Percentiles rank a stretch among this genome's conserved stretches.
These are phyloP conservation scores for Melieria picta DNA, from an alignment of 2,888 invertebrate species.

Conservation along the genomic window DNA sequence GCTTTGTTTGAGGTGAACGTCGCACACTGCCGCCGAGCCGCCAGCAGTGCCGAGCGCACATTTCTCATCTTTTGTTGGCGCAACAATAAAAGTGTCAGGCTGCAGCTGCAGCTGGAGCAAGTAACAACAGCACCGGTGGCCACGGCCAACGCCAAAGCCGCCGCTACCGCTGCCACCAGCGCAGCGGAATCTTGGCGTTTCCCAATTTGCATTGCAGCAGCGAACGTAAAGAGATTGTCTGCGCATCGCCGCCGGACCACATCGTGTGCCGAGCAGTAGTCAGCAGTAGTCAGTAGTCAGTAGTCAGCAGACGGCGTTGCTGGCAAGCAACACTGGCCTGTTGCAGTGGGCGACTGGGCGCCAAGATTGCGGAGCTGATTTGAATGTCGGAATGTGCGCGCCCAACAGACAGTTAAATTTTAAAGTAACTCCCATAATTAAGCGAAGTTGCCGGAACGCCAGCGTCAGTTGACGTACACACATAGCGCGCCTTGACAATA, in stretches of 20 bases:
- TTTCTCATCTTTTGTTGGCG: constrained; percentile 31
- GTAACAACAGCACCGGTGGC: constrained; percentile 5
- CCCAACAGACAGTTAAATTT: constrained; percentile 27
- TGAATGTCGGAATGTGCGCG: constrained; percentile 6
- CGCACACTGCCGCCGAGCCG: too few species aligned
- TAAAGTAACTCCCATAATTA: constrained; percentile 26
- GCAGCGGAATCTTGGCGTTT: background rate
- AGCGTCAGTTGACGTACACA: background rate
- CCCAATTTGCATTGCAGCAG: constrained; percentile 11
- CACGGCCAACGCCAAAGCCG: background rate
- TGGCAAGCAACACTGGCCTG: constrained; percentile 15
- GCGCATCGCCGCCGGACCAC: background rate
- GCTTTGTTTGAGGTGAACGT: background rate
- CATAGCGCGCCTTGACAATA: constrained; percentile 4
- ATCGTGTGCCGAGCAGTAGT: background rate
- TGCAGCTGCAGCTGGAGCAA: constrained; percentile 10
- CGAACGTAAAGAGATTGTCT: constrained; percentile 23
- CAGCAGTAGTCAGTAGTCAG: background rate
- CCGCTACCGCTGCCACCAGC: too few species aligned
- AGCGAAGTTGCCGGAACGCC: constrained; percentile 4
- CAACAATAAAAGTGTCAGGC: constrained; percentile 33
- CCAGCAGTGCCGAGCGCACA: background rate
- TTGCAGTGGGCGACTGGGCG: background rate
- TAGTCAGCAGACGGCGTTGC: constrained; percentile 2
- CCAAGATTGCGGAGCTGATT: constrained; percentile 26